Base-by-base conservation (phyloP, 2,113 vertebrate species). In the Butorides virescens region DNA sequence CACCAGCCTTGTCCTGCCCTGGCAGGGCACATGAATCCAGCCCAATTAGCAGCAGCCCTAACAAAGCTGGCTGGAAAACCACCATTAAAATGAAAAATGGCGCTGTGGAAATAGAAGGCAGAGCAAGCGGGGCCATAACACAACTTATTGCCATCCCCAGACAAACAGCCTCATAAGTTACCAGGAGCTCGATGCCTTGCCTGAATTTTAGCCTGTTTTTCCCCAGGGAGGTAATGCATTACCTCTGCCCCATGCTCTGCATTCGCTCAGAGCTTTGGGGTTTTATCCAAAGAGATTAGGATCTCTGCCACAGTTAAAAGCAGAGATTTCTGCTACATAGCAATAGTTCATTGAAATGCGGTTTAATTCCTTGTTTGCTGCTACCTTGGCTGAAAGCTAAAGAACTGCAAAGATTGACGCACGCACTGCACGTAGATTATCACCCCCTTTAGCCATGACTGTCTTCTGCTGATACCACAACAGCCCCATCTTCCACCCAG, bases 21-120 rank as follows among this genome's bases (percentile, higher is more conserved):
- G 67, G 71, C 88, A 80, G 70, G 75, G 78, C 42, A 39, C 87
- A 73, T 42, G 52, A 88, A 95, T 96, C 80, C 80, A 72, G 49
- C 36, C 83, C 93, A 97, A 97, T 96, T 96, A 96, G 92, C 74
- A 93, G 85, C 92, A 94, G 72, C 71, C 63, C 80, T 88, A 94
- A 93, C 65, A 89, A 93, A 96, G 78, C 83, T 53, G 47, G 37
- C 90, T 92, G 88, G 61, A 90, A 94, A 88, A 1, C 2, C 67
- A 66, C 77, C 47, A 89, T 90, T 90, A 83, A 72, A 88, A 93
- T 96, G 95, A 97, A 93, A 84, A 91, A 96, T 14, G 11, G 36
- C 39, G 55, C 2, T 84, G 80, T 67, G 58, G 67, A 80, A 95
- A 79, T 68, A 90, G 59, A 62, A 72, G 29, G 83, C 88, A 88